A percentile compares a stretch with the other conserved stretches of the same genome.
Evolutionary conservation across 2,888 invertebrate species (phyloP).

Genomic region (Keiferia lycopersicella): DNA sequence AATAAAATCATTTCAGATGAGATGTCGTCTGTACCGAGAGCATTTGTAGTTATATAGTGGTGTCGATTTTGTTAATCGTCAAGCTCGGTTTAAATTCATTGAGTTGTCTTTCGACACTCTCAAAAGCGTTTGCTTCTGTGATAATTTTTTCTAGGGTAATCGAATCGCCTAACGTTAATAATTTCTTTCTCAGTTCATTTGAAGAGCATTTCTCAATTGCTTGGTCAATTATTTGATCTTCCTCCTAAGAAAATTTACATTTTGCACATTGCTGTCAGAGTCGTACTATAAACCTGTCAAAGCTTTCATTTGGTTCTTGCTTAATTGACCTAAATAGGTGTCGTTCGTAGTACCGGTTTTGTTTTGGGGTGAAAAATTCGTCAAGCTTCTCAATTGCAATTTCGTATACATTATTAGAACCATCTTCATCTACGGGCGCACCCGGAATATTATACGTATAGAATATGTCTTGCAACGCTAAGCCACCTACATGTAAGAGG

Average conservation of each 20-base stretch:
- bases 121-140: constrained; percentile 31
- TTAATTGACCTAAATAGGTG: constrained; percentile 28
- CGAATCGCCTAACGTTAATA: constrained; percentile 15
- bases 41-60: too few relatives aligned
- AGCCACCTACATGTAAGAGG: not conserved
- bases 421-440: not conserved
- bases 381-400: constrained; percentile 30
- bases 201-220: constrained; percentile 20
- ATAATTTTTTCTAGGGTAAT: constrained; percentile 28
- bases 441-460: not conserved
- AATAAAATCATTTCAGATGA: too few relatives aligned
- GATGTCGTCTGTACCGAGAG: too few relatives aligned
- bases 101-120: constrained; percentile 13
- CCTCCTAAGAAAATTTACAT: constrained; percentile 33
- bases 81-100: constrained; percentile 3
- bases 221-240: constrained; percentile 34
- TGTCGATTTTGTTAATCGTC: constrained; percentile 19
- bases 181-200: constrained; percentile 20
- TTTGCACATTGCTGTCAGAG: constrained; percentile 32
- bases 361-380: constrained; percentile 32
- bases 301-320: constrained; percentile 32
- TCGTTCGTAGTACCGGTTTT: constrained; percentile 24
- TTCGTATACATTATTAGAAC: constrained; percentile 25
- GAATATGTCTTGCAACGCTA: not conserved
- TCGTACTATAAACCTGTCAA: constrained; percentile 32